phyloP scores from a whole-genome alignment of 2,113 vertebrate species.

The Connochaetes taurinus region DNA sequence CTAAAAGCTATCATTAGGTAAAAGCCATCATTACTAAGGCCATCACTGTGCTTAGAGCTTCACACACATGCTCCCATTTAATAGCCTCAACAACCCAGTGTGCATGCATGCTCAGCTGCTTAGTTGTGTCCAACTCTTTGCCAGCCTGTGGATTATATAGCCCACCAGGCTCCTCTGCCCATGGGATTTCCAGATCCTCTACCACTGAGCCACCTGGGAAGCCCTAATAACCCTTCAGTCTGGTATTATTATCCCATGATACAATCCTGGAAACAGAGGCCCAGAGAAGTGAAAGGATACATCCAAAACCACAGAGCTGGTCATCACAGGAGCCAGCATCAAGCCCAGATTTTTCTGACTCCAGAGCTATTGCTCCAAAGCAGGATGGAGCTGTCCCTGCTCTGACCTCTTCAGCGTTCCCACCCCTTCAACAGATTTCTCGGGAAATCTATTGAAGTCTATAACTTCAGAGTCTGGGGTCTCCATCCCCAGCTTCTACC shows the following conservation, averaged over 20 bases:
- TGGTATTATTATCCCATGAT: not conserved
- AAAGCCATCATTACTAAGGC: not conserved
- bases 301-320: not conserved
- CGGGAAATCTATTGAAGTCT: not conserved
- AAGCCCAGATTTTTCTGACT: not conserved
- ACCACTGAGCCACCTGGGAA: not conserved
- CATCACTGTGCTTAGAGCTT: not conserved
- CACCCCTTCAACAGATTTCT: not conserved
- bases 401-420: not conserved
- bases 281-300: not conserved
- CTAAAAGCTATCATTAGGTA: not conserved
- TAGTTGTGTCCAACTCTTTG: not conserved
- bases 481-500: not conserved
- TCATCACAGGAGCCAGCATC: not conserved
- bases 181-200: not conserved
- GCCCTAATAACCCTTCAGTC: not conserved
- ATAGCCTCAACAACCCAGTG: not conserved
- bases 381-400: not conserved
- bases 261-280: not conserved
- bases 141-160: not conserved
- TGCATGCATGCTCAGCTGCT: not conserved
- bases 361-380: not conserved
- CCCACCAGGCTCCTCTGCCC: not conserved
- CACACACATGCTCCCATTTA: not conserved
- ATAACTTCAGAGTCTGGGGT: not conserved